Percentiles rank a stretch among this genome's conserved stretches.
Conservation (phyloP, 2,888 invertebrate genomes). For the Microplitis manilae region DNA sequence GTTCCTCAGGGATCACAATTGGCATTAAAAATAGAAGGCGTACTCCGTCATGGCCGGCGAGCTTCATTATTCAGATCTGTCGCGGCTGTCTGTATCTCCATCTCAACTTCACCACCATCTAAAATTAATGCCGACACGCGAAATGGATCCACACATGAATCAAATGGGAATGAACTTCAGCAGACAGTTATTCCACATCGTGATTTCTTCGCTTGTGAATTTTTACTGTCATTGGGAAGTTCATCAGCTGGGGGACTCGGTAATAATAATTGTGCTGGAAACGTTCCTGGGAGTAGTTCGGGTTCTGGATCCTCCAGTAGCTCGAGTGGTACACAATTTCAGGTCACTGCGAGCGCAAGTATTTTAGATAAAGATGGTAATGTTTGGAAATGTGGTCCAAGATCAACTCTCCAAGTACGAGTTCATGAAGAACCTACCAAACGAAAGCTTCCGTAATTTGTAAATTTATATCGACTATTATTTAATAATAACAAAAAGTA, state of each 20-base stretch:
- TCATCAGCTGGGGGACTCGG: constrained; percentile 61
- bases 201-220: constrained; percentile 95
- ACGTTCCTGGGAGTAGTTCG: constrained; percentile 2
- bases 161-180: constrained; percentile 73
- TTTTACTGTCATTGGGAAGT: constrained; percentile 81
- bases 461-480: background rate
- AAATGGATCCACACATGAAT: constrained; percentile 64
- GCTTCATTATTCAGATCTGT: constrained; percentile 82
- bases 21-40: constrained; percentile 94
- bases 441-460: constrained; percentile 63
- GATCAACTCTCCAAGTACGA: constrained; percentile 83
- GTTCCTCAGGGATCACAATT: constrained; percentile 89
- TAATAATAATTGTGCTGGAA: constrained; percentile 41
- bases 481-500: constrained; percentile 14
- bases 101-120: constrained; percentile 74
- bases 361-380: constrained; percentile 88
- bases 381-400: constrained; percentile 92
- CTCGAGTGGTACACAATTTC: constrained; percentile 79
- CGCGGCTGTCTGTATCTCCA: constrained; percentile 80
- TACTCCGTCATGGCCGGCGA: constrained; percentile 82
- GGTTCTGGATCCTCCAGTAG: constrained; percentile 46
- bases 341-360: constrained; percentile 87
- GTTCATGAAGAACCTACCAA: constrained; percentile 78
- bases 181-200: constrained; percentile 92
- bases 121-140: constrained; percentile 74